Evolutionary conservation across 2,888 invertebrate species (phyloP), one percentile per base, ranked within the genome.

Genomic region (Tenodera sinensis): DNA sequence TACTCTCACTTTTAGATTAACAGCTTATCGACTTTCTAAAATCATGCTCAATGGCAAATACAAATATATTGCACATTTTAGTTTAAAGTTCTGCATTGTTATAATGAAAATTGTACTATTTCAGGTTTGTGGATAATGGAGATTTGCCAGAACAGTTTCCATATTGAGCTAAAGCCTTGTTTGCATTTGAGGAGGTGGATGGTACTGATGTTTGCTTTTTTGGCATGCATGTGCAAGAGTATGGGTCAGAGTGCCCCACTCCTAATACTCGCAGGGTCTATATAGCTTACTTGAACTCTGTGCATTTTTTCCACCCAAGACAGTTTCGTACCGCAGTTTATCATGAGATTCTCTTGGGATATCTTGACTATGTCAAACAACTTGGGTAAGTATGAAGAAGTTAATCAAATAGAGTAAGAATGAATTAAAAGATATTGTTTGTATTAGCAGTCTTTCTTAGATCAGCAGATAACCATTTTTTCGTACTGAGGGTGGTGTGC

Each of bases 191-290:
- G 94, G 99, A 99, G 93, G 97, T 99, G 89, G 99, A 99, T 93
- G 99, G 99, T 85, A 97, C 97, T 84, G 99, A 99, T 94, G 98
- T 99, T 20, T 99, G 99, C 94, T 99, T 99, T 95, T 99, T 99
- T 94, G 99, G 99, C 91, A 99, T 99, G 98, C 99, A 99, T 93
- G 99, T 99, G 30, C 99, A 99, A 94, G 99, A 99, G 94, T 99
- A 99, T 94, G 99, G 99, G 47, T 99, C 99, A 88, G 98, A 99
- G 93, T 98, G 98, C 94, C 97, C 98, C 15, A 95, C 96, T 90
- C 99, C 99, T 0, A 99, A 99, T 94, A 98, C 98, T 91, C 96
- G 99, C 93, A 96, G 99, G 90, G 99, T 99, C 30, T 99, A 99
- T 94, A 99, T 99, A 92, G 99, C 99, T 90, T 99, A 99, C 94